Base-by-base conservation (phyloP, 2,113 vertebrate genomes). In the Nesogale talazaci region DNA sequence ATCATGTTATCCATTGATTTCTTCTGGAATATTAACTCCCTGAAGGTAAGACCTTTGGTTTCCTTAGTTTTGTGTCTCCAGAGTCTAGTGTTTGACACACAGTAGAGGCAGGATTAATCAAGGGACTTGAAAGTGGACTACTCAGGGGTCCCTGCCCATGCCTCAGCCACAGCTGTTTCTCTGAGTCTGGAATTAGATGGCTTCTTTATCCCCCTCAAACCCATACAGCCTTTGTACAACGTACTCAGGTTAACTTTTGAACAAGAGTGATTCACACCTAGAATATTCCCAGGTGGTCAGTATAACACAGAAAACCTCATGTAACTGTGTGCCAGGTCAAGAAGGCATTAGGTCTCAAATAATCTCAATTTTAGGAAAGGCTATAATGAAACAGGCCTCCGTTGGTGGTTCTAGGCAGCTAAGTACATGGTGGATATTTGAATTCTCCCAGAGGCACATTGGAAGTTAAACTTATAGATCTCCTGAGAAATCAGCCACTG, bases 241-340 rank as follows among this genome's bases (percentile, higher is more conserved):
- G 85, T 3, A 2, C 75, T 23, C 27, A 42, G 63, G 46, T 57
- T 5, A 34, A 57, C 61, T 14, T 3, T 86, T 38, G 10, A 70
- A 42, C 17, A 56, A 31, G 88, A 94, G 5, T 6, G 23, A 27
- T 29, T 4, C 1, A 16, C 42, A 23, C 40, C 23, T 3, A 0
- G 15, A 34, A 46, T 20, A 3, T 1, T n/a, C 29, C 70, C 25
- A 5, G 56, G 10, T 12, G 25, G 36, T 36, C 78, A 83, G 36
- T 17, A 34, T 31, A 82, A 52, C 31, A 34, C 0, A 6, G 34
- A 16, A 12, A 56, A 59, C n/a, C 12, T 0, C 4, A 3, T 6
- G 22, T 52, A 40, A 38, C 42, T 6, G 20, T 46, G 15, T 25
- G 27, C 57, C 4, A 23, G 29, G 27, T 22, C 63, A 36, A 1